A percentile compares a stretch with the other conserved stretches of the same genome.
phyloP scores from a whole-genome alignment of 2,113 vertebrate species.

The Lota lota region DNA sequence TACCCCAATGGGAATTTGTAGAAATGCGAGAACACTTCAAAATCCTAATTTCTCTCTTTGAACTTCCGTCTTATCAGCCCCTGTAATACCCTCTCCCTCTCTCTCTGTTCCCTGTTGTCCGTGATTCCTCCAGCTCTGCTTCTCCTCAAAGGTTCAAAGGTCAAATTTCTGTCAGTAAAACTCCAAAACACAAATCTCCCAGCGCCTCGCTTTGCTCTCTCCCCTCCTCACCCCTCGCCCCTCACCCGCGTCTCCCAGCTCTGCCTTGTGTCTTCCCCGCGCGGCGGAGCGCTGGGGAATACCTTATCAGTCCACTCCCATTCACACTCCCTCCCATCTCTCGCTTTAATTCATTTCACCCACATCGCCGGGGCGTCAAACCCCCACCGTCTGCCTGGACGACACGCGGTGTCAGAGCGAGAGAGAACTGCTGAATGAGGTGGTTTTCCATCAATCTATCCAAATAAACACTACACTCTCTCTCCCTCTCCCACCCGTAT shows the following conservation, averaged over 20 bases:
- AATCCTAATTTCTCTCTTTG: constrained; percentile 56
- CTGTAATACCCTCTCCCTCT: constrained; percentile 35
- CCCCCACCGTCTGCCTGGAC: background rate
- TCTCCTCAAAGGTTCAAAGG: constrained; percentile 12
- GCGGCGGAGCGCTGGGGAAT: background rate
- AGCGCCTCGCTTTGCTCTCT: too few species aligned
- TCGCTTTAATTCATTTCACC: constrained; percentile 66
- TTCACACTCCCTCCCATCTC: background rate
- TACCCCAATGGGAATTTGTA: constrained; percentile 23
- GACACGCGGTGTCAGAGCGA: background rate
- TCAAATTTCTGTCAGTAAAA: constrained; percentile 1
- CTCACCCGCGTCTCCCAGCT: background rate
- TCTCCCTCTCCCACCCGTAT: constrained; percentile 37
- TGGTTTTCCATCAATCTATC: background rate
- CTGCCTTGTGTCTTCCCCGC: background rate
- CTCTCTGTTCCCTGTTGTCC: constrained; percentile 52
- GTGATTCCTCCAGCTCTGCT: constrained; percentile 37
- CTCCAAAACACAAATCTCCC: too few species aligned
- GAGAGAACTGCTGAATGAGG: too few species aligned
- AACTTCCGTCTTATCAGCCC: constrained; percentile 67
- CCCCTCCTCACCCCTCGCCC: too few species aligned
- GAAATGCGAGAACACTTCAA: constrained; percentile 33
- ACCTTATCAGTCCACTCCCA: background rate
- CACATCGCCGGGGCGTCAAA: background rate
- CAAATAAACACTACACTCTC: background rate